Evolutionary conservation across 2,113 vertebrate genomes (phyloP), one percentile per base, ranked within the genome.

Genomic region (Paramisgurnus dabryanus): DNA sequence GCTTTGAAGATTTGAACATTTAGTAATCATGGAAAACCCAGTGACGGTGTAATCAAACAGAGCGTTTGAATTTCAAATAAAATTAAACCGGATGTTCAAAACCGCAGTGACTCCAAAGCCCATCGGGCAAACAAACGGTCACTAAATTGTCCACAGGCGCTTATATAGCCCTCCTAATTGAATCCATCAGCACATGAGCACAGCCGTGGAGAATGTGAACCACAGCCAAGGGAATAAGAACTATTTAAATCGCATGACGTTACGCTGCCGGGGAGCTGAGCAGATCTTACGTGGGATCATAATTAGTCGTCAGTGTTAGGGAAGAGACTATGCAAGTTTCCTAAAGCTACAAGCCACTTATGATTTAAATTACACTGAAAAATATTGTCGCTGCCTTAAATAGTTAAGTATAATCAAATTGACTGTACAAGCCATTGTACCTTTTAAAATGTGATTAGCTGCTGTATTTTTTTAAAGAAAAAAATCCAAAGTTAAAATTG

Each of bases 161-260:
- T n/a, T 40, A 64, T 79, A 53, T 8, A 50, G 55, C 66, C 17
- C 13, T 55, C 70, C 67, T 70, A 83, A 80, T 80, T 76, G 41
- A 74, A 83, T 67, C 67, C 43, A 83, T 65, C 58, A 71, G 57
- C 18, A 83, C 60, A 55, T 65, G 58, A 63, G 66, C 17, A 80
- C 41, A 66, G 43, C 47, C 64, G 4, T 61, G 49, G 65, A 79
- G 55, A 68, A 80, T 84, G 11, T 47, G 75, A 78, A 82, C 40
- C 75, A 72, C 80, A 78, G 49, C 50, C 74, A 67, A 70, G 80
- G 79, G 79, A 82, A 64, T 82, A 82, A 43, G 5, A 34, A 53
- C 57, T 71, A 60, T 70, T 71, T 82, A 68, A 77, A 77, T 77
- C 43, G 57, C 53, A 76, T 69, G 72, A 70, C 73, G 66, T 76